These are phyloP conservation scores for Arrhamphus sclerolepis DNA, from an alignment of 2,797 vertebrate species.

Conservation along the genomic window DNA sequence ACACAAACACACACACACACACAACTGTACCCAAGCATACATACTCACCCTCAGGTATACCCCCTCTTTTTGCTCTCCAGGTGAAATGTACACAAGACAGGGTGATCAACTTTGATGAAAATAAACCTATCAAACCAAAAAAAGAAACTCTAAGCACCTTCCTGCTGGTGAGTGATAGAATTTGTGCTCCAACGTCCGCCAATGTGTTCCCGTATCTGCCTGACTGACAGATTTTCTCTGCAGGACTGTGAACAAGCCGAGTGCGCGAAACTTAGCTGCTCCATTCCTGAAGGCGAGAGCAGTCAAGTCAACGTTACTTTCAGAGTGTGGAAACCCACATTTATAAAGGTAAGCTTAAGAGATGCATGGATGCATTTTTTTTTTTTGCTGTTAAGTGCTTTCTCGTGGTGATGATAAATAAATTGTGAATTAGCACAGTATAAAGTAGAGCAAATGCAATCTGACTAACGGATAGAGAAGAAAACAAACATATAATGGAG, in stretches of 20 bases:
- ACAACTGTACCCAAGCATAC: neutral
- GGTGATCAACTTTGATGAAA: constrained; percentile 76
- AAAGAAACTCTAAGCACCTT: constrained; percentile 81
- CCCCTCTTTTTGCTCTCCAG: constrained; percentile 67
- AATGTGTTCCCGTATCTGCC: neutral
- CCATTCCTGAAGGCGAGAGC: constrained; percentile 71
- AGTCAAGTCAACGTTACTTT: constrained; percentile 90
- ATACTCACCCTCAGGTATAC: neutral
- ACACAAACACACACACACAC: neutral
- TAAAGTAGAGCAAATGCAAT: neutral
- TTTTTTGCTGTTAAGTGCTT: neutral
- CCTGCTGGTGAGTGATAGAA: constrained; percentile 74
- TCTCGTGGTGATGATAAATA: neutral
- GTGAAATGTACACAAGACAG: constrained; percentile 74
- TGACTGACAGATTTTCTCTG: constrained; percentile 26
- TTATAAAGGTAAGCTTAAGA: constrained; percentile 84
- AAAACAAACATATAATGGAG: constrained; percentile 1
- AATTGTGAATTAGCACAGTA: too few species aligned
- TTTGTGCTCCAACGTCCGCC: neutral
- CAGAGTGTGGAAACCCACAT: constrained; percentile 92
- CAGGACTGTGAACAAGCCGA: constrained; percentile 84
- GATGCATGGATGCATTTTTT: rapidly evolving
- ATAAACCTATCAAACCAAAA: constrained; percentile 70
- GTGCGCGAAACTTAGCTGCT: constrained; percentile 83
- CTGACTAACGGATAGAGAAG: neutral